Conservation (phyloP, 2,797 vertebrate species). For the Anabas testudineus region DNA sequence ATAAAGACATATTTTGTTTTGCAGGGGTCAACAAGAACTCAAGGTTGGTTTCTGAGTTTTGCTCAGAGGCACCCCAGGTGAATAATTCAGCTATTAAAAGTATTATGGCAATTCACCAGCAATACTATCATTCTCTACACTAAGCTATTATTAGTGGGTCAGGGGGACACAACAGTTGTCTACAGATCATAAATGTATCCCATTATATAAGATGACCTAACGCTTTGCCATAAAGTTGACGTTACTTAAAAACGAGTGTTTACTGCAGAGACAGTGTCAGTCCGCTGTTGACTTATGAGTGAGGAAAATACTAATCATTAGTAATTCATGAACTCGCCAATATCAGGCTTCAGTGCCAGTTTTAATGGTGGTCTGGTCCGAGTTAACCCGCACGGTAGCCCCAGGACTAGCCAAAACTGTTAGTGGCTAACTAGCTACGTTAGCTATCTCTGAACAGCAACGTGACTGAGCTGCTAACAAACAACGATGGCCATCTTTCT, state of each 20-base stretch:
- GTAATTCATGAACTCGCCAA: neutral
- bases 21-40: neutral
- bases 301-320: fast-evolving
- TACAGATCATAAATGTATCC: neutral
- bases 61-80: too few relatives aligned
- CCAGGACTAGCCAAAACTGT: neutral
- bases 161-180: neutral
- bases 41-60: neutral
- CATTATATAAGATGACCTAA: conserved; percentile 6
- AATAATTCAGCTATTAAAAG: neutral
- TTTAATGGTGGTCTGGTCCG: neutral
- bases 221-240: neutral
- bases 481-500: conserved; percentile 69
- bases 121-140: neutral
- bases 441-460: conserved; percentile 18
- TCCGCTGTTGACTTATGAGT: neutral
- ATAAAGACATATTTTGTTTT: too few relatives aligned
- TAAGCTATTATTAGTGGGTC: neutral
- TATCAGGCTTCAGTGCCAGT: too few relatives aligned
- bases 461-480: conserved; percentile 35
- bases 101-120: neutral
- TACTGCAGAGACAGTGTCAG: neutral
- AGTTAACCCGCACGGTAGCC: neutral
- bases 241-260: neutral
- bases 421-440: conserved; percentile 19